These are phyloP conservation scores for Lophius piscatorius DNA, from an alignment of 2,113 vertebrate genomes.

Conservation along the genomic window DNA sequence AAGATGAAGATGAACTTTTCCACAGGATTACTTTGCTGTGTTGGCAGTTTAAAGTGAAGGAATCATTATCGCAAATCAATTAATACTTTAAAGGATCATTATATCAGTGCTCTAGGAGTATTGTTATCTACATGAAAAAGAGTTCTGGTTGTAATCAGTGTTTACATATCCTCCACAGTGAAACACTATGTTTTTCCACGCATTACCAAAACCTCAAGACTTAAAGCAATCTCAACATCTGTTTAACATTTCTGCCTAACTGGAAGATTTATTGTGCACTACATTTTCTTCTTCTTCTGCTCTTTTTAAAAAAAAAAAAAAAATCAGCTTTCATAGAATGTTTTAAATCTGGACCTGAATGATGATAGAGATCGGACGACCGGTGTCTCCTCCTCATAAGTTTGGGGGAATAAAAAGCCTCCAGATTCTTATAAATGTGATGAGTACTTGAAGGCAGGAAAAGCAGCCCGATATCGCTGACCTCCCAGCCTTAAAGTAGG, in stretches of 20 bases:
- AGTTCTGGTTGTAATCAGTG: slow-evolving; percentile 19
- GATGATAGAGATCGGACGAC: neutral
- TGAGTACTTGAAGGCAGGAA: slow-evolving; percentile 47
- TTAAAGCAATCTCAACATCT: slow-evolving; percentile 59
- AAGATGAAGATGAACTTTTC: no score
- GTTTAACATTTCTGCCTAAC: slow-evolving; percentile 55
- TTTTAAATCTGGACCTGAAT: slow-evolving; percentile 41
- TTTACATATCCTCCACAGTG: slow-evolving; percentile 27
- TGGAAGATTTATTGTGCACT: slow-evolving; percentile 47
- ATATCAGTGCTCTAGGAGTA: no score
- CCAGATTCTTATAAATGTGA: slow-evolving; percentile 19
- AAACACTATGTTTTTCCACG: slow-evolving; percentile 19
- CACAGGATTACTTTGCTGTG: no score
- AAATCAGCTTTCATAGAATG: slow-evolving; percentile 29
- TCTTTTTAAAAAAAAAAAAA: neutral
- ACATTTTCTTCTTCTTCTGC: slow-evolving; percentile 16
- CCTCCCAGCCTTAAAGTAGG: slow-evolving; percentile 67
- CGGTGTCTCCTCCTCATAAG: slow-evolving; percentile 16
- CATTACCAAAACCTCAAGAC: slow-evolving; percentile 53
- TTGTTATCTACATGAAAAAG: no score
- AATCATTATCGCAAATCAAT: no score
- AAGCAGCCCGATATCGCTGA: slow-evolving; percentile 17
- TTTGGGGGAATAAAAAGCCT: slow-evolving; percentile 2
- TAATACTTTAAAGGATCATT: no score
- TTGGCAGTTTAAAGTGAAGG: no score